Evolutionary conservation across 2,888 invertebrate species (phyloP), one percentile per base, ranked within the genome.

Genomic region (Sinelater perroti): DNA sequence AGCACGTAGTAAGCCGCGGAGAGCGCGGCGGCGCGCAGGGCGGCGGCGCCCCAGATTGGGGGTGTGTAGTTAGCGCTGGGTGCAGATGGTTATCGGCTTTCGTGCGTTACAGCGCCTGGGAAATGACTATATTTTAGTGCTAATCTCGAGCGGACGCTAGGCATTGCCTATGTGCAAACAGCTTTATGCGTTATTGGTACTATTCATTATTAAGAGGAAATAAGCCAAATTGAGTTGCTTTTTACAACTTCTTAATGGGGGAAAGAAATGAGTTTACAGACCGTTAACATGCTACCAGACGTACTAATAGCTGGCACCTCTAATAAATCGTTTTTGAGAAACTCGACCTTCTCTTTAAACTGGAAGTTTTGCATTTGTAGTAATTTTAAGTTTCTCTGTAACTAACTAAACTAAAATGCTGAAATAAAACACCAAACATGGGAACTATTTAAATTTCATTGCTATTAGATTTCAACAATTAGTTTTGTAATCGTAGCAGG

Each of bases 81-180:
- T 67, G 60, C 63, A 65, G 65, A 70, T 70, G 70, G 71, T 72
- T 70, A 72, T 69, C 72, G 69, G 70, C 66, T 60, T 67, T 66
- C 67, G 68, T 68, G 65, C 64, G 60, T 64, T 60, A 57, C 61
- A 59, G 58, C 50, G 33, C 46, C 64, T 67, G 67, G 70, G 68
- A 70, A 71, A 70, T 70, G 66, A 69, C 69, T 69, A 71, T 72
- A 72, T 71, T 71, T 73, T 68, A 72, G 66, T 63, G 66, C 63
- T 70, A 70, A 70, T 70, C 67, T 70, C 66, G 60, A 63, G 60
- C 56, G 61, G 64, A 64, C 67, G 44, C 53, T 57, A 56, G 56
- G 59, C 60, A 61, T 61, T 61, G 54, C 51, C 30, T 51, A 31
- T 59, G 55, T 59, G 59, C 45, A 59, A 59, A 59, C 59, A 51